Evolutionary conservation across 2,797 vertebrate genomes (phyloP).

Genomic region (Leptodactylus fallax): DNA sequence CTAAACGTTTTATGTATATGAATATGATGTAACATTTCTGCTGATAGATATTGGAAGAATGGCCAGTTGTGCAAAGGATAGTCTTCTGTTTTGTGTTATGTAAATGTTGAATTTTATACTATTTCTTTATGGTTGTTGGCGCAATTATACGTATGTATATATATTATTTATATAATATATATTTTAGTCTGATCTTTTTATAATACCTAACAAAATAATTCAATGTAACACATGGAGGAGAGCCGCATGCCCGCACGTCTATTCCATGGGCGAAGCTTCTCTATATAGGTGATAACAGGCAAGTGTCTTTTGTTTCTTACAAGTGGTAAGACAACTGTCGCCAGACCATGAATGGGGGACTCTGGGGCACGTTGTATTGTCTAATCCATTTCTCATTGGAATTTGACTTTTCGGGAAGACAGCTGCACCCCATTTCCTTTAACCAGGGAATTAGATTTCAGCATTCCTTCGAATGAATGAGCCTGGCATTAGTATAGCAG

Average conservation of each 20-base stretch:
- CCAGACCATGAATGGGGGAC: constrained; percentile 10
- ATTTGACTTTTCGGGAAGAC: constrained; percentile 42
- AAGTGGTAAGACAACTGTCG: constrained; percentile 41
- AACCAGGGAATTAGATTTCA: constrained; percentile 15
- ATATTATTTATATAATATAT: too few relatives aligned
- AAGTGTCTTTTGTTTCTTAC: constrained; percentile 14
- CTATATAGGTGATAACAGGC: constrained; percentile 28
- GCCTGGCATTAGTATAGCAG: background rate
- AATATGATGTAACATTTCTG: too few relatives aligned
- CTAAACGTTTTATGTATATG: too few relatives aligned
- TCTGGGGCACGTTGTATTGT: background rate
- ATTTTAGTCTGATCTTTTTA: background rate
- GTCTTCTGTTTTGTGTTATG: too few relatives aligned
- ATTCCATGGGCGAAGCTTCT: background rate
- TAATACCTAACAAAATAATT: background rate
- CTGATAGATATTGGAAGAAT: too few relatives aligned
- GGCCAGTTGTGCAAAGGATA: too few relatives aligned
- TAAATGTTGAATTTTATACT: too few relatives aligned
- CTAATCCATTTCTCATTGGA: constrained; percentile 41
- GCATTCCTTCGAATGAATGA: constrained; percentile 19
- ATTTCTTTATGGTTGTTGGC: too few relatives aligned
- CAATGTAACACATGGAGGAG: background rate
- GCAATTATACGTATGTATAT: too few relatives aligned
- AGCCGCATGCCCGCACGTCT: background rate
- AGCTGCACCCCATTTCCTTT: constrained; percentile 45